A percentile compares a stretch with the other conserved stretches of the same genome.
phyloP scores from a whole-genome alignment of 1,140 invertebrate genomes.

The Aphaenogaster floridana region DNA sequence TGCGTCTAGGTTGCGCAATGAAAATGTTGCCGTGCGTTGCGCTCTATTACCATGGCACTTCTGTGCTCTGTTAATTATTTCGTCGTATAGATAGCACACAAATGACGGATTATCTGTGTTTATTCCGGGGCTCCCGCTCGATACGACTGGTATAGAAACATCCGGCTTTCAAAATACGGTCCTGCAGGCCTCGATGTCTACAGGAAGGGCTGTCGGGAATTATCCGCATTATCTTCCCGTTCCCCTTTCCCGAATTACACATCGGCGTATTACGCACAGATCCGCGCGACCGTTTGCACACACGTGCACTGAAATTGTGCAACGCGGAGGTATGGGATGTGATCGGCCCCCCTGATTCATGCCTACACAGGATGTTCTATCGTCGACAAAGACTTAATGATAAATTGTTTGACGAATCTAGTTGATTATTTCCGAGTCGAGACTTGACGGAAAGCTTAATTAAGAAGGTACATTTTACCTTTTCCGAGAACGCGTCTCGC shows the following conservation, averaged over 20 bases:
- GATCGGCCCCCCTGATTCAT: background rate
- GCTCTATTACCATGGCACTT: background rate
- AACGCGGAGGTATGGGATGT: background rate
- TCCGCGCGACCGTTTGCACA: constrained; percentile 1
- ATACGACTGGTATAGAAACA: background rate
- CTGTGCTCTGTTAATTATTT: constrained; percentile 29
- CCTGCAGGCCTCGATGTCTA: constrained; percentile 20
- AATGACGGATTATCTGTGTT: constrained; percentile 40
- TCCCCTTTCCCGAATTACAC: constrained; percentile 9
- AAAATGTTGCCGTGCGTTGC: background rate
- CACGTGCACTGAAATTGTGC: constrained; percentile 18
- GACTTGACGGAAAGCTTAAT: constrained; percentile 5
- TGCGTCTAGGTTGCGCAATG: background rate
- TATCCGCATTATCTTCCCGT: constrained; percentile 50
- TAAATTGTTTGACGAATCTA: constrained; percentile 3
- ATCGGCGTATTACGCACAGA: background rate
- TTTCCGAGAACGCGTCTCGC: background rate
- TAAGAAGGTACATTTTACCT: constrained; percentile 4
- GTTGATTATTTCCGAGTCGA: background rate
- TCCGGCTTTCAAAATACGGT: constrained; percentile 45
- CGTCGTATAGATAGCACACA: constrained; percentile 3
- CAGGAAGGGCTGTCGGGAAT: constrained; percentile 47
- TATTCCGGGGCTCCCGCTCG: background rate
- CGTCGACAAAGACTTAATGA: background rate
- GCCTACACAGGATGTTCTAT: background rate